phyloP scores from a whole-genome alignment of 2,113 vertebrate genomes.

The Isurus oxyrinchus region DNA sequence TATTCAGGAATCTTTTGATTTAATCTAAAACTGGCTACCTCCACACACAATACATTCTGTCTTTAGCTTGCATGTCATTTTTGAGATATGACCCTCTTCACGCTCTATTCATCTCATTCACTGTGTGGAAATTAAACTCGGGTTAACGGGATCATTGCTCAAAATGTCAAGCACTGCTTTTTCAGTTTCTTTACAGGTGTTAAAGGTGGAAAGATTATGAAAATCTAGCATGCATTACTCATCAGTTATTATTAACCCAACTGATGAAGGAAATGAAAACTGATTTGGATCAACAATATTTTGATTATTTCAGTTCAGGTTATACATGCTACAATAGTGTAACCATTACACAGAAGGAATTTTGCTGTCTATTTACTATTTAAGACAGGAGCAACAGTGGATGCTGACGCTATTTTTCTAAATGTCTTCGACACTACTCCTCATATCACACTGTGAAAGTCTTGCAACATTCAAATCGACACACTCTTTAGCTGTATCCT shows the following conservation, averaged over 20 bases:
- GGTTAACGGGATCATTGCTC: not conserved
- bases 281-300: slow-evolving; percentile 12
- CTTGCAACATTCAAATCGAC: not conserved
- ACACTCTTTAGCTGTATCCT: not conserved
- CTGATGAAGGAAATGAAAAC: not conserved
- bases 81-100: not conserved
- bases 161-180: slow-evolving; percentile 7
- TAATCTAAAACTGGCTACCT: slow-evolving; percentile 24
- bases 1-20: slow-evolving; percentile 4
- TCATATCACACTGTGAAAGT: not conserved
- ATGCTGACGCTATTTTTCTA: not conserved
- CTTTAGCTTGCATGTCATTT: not conserved
- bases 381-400: not conserved
- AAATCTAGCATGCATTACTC: not conserved
- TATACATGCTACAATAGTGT: not conserved
- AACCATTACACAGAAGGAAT: not conserved
- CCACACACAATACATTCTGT: not conserved
- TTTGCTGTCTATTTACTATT: not conserved
- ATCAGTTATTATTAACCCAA: not conserved
- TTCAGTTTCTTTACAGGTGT: not conserved
- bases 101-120: slow-evolving; percentile 17
- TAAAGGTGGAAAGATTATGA: slow-evolving; percentile 9
- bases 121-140: slow-evolving; percentile 24
- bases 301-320: not conserved
- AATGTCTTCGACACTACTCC: not conserved